Evolutionary conservation across 2,113 vertebrate species (phyloP), one percentile per base, ranked within the genome.

Genomic region (Rhinolophus sinicus): DNA sequence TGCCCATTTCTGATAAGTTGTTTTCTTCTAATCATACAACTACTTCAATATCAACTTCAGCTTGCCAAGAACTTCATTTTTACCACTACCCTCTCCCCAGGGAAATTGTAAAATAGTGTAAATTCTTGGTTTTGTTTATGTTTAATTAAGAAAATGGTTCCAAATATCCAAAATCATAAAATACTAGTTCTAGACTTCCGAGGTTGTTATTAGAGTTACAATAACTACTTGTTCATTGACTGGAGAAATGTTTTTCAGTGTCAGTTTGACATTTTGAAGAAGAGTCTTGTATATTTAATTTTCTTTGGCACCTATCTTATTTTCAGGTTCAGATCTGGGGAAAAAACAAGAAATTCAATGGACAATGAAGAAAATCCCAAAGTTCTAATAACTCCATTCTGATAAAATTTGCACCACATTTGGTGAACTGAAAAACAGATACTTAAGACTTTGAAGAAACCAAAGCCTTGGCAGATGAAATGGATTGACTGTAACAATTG

Each of bases 281-380:
- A 22, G 13, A 81, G 33, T 77, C 70, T 75, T 86, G 44, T 94
- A 83, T 82, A n/a, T 65, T 95, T 96, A 24, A 95, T 88, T 88
- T 97, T 96, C 52, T 73, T 95, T 50, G 77, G 30, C 80, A 50
- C 8, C 35, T 76, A 10, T 92, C 93, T 97, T 96, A 64, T 93
- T 98, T 98, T 93, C 98, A 99, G 98, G 96, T 99, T 99, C 98
- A 98, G 96, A 93, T 98, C 94, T 1, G 44, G 94, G 65, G 97
- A 94, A 91, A 96, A 97, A 93, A 3, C 93, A 56, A 98, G 95
- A 70, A 93, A 81, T 47, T 96, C 98, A 54, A 92, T 69, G 84
- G 65, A 97, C n/a, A 95, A 47, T 80, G 96, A 97, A 62, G 94
- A 97, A 83, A 98, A 93, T 35, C 89, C 98, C 90, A 98, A 98